Conservation (phyloP, 2,888 invertebrate species). For the Platerodrilus igneus region DNA sequence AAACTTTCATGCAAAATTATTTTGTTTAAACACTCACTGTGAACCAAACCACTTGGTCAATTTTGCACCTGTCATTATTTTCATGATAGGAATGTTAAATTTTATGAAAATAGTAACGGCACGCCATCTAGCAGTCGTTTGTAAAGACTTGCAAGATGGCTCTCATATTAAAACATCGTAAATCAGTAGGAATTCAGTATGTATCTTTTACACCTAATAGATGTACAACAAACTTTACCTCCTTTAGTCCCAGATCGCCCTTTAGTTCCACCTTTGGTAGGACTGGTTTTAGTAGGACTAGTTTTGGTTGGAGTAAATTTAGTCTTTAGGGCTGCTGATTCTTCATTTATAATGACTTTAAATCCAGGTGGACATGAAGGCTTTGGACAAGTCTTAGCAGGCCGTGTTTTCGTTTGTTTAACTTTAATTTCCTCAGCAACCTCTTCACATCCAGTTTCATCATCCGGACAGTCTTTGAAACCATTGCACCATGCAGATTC, state of each 20-base stretch:
- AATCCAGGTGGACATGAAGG: constrained; percentile 53
- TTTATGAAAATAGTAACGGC: too few species aligned
- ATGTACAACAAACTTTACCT: constrained; percentile 4
- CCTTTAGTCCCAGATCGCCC: constrained; percentile 12
- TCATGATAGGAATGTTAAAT: too few species aligned
- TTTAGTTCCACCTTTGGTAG: constrained; percentile 39
- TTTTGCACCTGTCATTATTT: too few species aligned
- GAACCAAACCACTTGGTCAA: too few species aligned
- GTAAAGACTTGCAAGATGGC: too few species aligned
- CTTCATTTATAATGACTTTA: constrained; percentile 45
- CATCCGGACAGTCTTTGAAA: constrained; percentile 75
- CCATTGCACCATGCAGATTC: constrained; percentile 76
- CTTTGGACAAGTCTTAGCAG: constrained; percentile 41
- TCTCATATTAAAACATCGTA: constrained; percentile 1
- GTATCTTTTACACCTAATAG: too few species aligned
- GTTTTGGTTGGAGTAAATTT: constrained; percentile 45
- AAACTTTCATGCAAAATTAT: too few species aligned
- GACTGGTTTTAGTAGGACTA: constrained; percentile 12
- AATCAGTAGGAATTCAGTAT: too few species aligned
- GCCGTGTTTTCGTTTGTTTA: constrained; percentile 24
- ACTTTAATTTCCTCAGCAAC: constrained; percentile 21
- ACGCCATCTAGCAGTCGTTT: too few species aligned
- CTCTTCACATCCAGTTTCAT: constrained; percentile 62
- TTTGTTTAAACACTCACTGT: too few species aligned
- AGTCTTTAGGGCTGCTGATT: constrained; percentile 44